Evolutionary conservation across 1,140 invertebrate species (phyloP), one percentile per base, ranked within the genome.

Genomic region (Drosophila tani): DNA sequence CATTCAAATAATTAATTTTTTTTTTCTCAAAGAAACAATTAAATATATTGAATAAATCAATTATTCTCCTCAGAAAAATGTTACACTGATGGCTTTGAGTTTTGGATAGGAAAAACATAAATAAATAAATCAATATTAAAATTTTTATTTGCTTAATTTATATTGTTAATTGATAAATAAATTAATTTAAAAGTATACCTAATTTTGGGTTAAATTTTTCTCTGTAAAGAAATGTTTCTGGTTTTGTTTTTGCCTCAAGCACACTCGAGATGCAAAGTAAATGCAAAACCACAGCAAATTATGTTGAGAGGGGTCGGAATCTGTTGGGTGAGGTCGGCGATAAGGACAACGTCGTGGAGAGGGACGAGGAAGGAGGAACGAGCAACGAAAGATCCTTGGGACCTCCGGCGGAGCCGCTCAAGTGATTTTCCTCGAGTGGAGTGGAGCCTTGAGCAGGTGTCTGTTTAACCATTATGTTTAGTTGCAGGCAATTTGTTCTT

Each of bases 211-310:
- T n/a, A 27, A 5, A 29, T 46, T 70, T 56, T 56, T 15, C 32
- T 17, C 29, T 40, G 40, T 56, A 35, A 29, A 14, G 2, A 15
- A 11, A 3, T 15, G 24, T n/a, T 49, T 69, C 32, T 47, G 50
- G 68, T 57, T 70, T 67, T 71, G 68, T 49, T 71, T 80, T 76
- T 60, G 85, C 85, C 81, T 90, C 74, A 88, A 88, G 85, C 81
- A 81, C 70, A 56, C 84, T 88, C 68, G 45, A 84, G 85, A 88
- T 88, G 85, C 78, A 90, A 88, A 90, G 84, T 88, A 88, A 88
- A 88, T 88, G 84, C 84, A 90, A 90, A 88, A 88, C 85, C 85
- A 88, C 85, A 81, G 85, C 85, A 88, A 88, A 88, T 88, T 88
- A 88, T 90, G 85, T 84, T 71, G 85, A 88, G 83, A 66, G 73